Conservation (phyloP, 2,888 invertebrate genomes). For the Cheilosia urbana region DNA sequence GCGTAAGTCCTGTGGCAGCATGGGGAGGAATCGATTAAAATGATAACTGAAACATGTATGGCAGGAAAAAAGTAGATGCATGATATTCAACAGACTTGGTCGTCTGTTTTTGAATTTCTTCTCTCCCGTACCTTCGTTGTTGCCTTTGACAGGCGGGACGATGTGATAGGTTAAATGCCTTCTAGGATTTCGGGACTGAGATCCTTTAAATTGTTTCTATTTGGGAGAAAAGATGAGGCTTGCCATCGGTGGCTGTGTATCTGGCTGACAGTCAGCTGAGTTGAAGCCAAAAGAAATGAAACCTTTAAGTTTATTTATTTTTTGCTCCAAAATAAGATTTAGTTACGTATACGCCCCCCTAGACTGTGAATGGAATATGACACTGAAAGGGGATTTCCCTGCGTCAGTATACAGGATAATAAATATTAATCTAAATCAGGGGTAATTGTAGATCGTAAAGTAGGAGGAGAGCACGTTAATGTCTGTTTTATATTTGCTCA, state of each 20-base stretch:
- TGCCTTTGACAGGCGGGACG: background rate
- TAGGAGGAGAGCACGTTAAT: conserved; percentile 23
- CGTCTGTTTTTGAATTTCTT: background rate
- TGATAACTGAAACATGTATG: conserved; percentile 52
- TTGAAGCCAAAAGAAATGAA: conserved; percentile 13
- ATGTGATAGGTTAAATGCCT: conserved; percentile 42
- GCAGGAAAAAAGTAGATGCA: conserved; percentile 17
- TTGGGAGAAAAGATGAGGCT: conserved; percentile 4
- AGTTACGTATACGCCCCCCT: conserved; percentile 3
- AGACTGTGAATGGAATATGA: background rate
- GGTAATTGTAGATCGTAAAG: conserved; percentile 44
- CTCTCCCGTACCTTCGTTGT: background rate
- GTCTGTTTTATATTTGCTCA: conserved; percentile 35
- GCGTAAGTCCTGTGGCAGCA: conserved; percentile 33
- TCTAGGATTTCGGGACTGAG: conserved; percentile 26
- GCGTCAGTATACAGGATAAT: conserved; percentile 8
- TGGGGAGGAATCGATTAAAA: conserved; percentile 61
- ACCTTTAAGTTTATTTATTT: conserved; percentile 9
- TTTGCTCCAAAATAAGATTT: conserved; percentile 34
- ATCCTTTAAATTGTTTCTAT: conserved; percentile 39
- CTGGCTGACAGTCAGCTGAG: background rate
- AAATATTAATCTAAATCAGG: conserved; percentile 51
- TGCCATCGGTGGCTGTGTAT: no score
- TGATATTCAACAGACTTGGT: conserved; percentile 45
- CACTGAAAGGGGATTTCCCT: background rate